Evolutionary conservation across 2,888 invertebrate species (phyloP).

Genomic region (Eurytoma adleriae): DNA sequence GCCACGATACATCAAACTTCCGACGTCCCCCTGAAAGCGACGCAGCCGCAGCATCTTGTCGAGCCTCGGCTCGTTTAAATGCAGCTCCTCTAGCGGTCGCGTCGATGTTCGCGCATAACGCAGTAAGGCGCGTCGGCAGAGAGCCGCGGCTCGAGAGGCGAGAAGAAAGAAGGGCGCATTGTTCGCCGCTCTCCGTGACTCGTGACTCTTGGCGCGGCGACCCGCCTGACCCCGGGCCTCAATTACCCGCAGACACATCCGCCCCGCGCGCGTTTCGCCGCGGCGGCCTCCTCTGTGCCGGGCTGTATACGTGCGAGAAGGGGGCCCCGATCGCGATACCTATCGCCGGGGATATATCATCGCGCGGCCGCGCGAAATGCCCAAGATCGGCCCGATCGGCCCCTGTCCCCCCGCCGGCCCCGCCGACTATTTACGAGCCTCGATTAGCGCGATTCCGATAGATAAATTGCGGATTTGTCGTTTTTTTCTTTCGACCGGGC

Average conservation of each 20-base stretch:
- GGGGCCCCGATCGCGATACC: conserved; percentile 30
- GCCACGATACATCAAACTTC: too few species aligned
- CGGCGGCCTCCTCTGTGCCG: not conserved
- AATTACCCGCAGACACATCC: conserved; percentile 76
- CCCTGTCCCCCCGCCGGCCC: conserved; percentile 13
- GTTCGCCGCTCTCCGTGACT: conserved; percentile 75
- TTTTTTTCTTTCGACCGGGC: not conserved
- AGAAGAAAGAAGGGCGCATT: conserved; percentile 70
- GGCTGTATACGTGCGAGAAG: not conserved
- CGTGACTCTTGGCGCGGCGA: conserved; percentile 74
- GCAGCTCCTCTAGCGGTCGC: not conserved
- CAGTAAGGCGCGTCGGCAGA: conserved; percentile 58
- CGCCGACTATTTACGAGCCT: conserved; percentile 46
- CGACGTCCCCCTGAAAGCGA: too few species aligned
- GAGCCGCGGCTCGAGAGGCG: conserved; percentile 13
- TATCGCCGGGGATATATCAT: conserved; percentile 55
- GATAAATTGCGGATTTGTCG: not conserved
- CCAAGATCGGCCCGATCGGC: conserved; percentile 37
- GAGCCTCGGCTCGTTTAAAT: too few species aligned
- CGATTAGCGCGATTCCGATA: conserved; percentile 17
- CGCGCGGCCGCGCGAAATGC: conserved; percentile 30
- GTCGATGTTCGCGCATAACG: not conserved
- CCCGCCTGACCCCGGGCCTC: conserved; percentile 73
- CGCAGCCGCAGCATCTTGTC: too few species aligned
- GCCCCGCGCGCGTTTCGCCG: conserved; percentile 61